Conservation (phyloP, 2,888 invertebrate species). For the Hypselothyrea guttata region DNA sequence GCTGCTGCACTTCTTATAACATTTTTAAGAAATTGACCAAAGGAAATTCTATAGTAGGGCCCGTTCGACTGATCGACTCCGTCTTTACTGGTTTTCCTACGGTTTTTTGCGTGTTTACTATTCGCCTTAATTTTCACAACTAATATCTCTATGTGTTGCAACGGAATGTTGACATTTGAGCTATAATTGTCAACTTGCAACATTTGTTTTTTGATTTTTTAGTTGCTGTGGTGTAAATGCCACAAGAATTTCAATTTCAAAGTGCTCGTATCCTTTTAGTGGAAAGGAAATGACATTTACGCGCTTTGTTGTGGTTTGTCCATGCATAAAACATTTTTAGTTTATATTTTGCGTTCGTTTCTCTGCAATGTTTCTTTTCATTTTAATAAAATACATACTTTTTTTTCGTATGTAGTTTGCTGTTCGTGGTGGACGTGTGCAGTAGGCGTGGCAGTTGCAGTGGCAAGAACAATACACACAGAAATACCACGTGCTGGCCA, state of each 20-base stretch:
- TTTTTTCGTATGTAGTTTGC: constrained; percentile 5
- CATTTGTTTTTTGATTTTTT: constrained; percentile 2
- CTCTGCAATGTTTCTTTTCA: constrained; percentile 4
- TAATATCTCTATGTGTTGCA: too few relatives aligned
- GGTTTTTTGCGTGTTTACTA: too few relatives aligned
- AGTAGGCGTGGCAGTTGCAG: constrained; percentile 31
- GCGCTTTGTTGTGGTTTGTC: constrained; percentile 74
- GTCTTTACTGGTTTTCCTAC: too few relatives aligned
- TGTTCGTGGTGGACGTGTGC: constrained; percentile 32
- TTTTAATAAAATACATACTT: constrained; percentile 1
- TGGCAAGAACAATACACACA: constrained; percentile 28
- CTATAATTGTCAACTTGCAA: background rate
- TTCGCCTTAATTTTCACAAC: too few relatives aligned
- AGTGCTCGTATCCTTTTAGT: constrained; percentile 78
- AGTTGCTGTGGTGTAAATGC: constrained; percentile 44
- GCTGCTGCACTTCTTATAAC: too few relatives aligned
- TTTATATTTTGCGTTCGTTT: constrained; percentile 39
- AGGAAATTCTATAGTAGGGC: too few relatives aligned
- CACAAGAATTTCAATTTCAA: constrained; percentile 76
- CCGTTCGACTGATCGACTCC: too few relatives aligned
- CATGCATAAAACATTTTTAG: constrained; percentile 76
- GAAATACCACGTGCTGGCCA: constrained; percentile 27
- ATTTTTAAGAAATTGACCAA: too few relatives aligned
- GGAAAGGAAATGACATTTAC: constrained; percentile 76
- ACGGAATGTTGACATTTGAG: constrained; percentile 28